These are phyloP conservation scores for Rhinoraja longicauda DNA, from an alignment of 2,797 vertebrate genomes.

Conservation along the genomic window DNA sequence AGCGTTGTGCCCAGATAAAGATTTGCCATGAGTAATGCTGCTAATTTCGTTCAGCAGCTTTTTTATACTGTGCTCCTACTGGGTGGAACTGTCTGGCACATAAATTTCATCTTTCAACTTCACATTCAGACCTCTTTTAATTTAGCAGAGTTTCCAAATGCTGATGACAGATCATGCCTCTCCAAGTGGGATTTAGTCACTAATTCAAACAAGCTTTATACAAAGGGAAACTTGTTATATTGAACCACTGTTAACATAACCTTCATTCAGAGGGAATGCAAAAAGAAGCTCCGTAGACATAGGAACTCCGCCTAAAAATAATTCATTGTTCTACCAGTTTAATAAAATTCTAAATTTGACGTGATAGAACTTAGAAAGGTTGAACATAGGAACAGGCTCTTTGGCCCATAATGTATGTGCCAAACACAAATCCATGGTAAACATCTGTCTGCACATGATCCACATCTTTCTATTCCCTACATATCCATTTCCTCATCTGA, in stretches of 20 bases:
- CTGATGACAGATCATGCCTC: constrained; percentile 7
- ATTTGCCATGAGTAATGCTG: not conserved
- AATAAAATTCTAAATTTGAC: not conserved
- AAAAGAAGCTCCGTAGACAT: constrained; percentile 1
- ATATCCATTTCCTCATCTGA: too few relatives aligned
- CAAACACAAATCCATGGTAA: not conserved
- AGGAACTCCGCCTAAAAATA: not conserved
- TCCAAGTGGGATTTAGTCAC: constrained; percentile 28
- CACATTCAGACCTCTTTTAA: not conserved
- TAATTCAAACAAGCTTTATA: constrained; percentile 26
- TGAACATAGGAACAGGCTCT: too few relatives aligned
- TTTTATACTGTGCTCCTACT: constrained; percentile 1
- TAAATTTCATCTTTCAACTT: not conserved
- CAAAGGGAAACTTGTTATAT: constrained; percentile 30
- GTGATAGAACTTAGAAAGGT: not conserved
- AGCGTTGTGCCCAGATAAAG: not conserved
- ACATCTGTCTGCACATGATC: too few relatives aligned
- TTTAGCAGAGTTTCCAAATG: not conserved
- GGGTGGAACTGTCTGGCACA: not conserved
- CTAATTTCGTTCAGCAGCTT: not conserved
- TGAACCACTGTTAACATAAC: constrained; percentile 18
- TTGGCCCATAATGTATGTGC: too few relatives aligned
- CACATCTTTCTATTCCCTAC: too few relatives aligned
- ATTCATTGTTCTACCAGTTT: not conserved
- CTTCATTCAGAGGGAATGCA: constrained; percentile 3